Conservation (phyloP, 2,113 vertebrate genomes). For the Uria aalge region DNA sequence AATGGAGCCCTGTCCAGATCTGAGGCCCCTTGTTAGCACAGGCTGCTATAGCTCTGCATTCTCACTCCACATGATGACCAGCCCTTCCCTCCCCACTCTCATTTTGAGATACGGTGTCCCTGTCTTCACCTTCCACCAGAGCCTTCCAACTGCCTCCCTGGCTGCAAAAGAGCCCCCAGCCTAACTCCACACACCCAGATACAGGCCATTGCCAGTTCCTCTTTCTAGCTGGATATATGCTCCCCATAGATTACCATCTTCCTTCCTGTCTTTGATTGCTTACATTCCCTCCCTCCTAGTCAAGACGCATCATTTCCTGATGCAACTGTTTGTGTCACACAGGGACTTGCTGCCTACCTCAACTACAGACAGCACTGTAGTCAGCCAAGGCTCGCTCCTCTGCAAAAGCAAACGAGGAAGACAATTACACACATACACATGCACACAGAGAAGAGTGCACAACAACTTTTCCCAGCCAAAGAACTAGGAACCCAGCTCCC, state of each 20-base stretch:
- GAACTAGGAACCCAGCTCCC: not conserved
- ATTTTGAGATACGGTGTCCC: not conserved
- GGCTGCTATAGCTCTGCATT: not conserved
- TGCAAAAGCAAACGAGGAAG: not conserved
- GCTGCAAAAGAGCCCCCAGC: not conserved
- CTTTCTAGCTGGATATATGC: not conserved
- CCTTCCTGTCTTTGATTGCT: not conserved
- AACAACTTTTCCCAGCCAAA: not conserved
- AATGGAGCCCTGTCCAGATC: fast-evolving
- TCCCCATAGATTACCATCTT: not conserved
- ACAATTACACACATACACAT: not conserved
- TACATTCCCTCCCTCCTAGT: not conserved
- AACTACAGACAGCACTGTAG: conserved; percentile 35
- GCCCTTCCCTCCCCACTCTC: not conserved
- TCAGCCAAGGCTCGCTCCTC: conserved; percentile 40
- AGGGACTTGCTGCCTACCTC: conserved; percentile 29
- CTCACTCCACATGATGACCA: not conserved
- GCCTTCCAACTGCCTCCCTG: not conserved
- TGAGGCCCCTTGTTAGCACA: not conserved
- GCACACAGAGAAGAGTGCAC: not conserved
- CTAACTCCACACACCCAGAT: not conserved
- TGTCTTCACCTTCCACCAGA: not conserved
- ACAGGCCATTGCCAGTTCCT: not conserved
- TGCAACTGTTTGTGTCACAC: not conserved
- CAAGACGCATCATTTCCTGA: not conserved